Evolutionary conservation across 2,888 invertebrate genomes (phyloP), one percentile per base, ranked within the genome.

Genomic region (Leptogaster cylindrica): DNA sequence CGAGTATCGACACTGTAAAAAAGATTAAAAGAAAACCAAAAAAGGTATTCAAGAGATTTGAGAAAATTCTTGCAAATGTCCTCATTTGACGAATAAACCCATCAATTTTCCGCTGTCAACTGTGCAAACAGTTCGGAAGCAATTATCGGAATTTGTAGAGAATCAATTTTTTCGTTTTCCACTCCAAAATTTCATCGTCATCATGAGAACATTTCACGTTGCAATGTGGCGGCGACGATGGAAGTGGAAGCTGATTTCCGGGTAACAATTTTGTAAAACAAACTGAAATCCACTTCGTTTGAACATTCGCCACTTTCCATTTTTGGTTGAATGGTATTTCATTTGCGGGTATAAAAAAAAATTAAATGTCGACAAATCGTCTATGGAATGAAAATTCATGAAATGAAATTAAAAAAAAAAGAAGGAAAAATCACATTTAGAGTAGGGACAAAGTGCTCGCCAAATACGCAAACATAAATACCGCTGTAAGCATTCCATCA

Each of bases 401-500:
- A 2, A 12, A 16, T 14, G 16, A 10, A 46, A 28, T 7, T 5
- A 25, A 25, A 25, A 50, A 50, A 50, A 50, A 31, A 52, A 52
- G n/a, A 18, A 18, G 10, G 18, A 33, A 55, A 33, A 55, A 55
- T 6, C 20, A 36, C 33, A 55, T 18, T 36, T 31, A 23, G 36
- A 55, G 36, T 55, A 55, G 55, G 33, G 33, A 36, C 31, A 55
- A 55, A 55, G 55, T 55, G 55, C 55, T 55, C 55, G 31, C 36
- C 55, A 55, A 55, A 55, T 31, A 55, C 16, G 55, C 31, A 36
- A 36, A 55, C 55, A 55, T 16, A 55, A 55, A 55, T 36, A 36
- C 33, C 55, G 55, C 16, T 55, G 33, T 55, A 55, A 55, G 33
- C 55, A 27, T 55, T 55, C 55, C 55, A 55, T 55, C 55, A 55